phyloP scores from a whole-genome alignment of 2,888 invertebrate species.

The Eurytoma adleriae region DNA sequence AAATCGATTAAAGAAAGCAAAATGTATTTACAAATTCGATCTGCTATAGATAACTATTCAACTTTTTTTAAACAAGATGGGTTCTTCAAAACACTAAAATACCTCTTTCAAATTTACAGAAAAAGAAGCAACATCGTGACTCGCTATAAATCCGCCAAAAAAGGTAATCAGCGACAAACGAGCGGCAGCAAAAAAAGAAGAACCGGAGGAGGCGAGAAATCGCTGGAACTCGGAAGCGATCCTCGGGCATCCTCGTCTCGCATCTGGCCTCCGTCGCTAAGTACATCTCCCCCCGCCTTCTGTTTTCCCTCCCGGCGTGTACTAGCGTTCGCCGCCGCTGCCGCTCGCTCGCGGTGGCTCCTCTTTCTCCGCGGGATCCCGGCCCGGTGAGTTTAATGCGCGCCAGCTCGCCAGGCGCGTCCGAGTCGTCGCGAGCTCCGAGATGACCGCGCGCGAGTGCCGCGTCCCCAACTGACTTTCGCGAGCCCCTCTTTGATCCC shows the following conservation, averaged over 20 bases:
- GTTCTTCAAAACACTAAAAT: neutral
- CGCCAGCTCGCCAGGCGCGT: conserved; percentile 35
- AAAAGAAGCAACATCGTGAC: neutral
- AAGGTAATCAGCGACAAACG: neutral
- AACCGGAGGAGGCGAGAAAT: no score
- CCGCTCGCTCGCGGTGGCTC: conserved; percentile 1
- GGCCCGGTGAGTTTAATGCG: conserved; percentile 45
- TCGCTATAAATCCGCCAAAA: no score
- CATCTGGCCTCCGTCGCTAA: neutral
- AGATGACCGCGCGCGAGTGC: neutral
- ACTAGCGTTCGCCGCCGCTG: conserved; percentile 8
- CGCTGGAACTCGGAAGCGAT: no score
- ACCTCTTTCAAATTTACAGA: neutral
- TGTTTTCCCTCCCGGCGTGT: conserved; percentile 4
- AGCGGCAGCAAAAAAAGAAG: neutral
- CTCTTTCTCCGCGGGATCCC: conserved; percentile 2
- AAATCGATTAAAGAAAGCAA: no score
- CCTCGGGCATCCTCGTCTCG: neutral
- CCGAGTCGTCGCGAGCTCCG: conserved; percentile 31
- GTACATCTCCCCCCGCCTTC: conserved; percentile 6
- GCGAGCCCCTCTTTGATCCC: neutral
- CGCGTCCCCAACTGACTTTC: neutral
- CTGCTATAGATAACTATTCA: no score
- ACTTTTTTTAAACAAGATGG: no score
- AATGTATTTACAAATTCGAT: no score